Evolutionary conservation across 2,888 invertebrate species (phyloP).

Genomic region (Mythimna pallens): DNA sequence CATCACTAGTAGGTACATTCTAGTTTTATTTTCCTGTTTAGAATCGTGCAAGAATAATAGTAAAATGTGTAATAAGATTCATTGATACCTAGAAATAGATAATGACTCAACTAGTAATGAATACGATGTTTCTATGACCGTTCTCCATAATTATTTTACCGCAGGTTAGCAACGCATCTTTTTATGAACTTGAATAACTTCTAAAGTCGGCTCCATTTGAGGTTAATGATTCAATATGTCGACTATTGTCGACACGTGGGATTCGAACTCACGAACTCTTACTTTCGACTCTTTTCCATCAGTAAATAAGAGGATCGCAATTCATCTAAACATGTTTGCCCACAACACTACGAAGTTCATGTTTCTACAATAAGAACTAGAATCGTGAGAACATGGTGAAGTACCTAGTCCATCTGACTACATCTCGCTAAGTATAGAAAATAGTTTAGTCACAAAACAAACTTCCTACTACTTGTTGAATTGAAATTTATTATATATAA

Average conservation of each 20-base stretch:
- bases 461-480: conserved; percentile 1
- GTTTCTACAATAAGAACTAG: not conserved
- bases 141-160: not conserved
- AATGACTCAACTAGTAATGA: not conserved
- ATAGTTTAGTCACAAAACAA: not conserved
- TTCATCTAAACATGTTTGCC: not conserved
- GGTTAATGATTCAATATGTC: not conserved
- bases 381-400: not conserved
- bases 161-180: not conserved
- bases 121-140: conserved; percentile 8
- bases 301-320: not conserved
- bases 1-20: not conserved
- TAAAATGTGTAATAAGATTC: not conserved
- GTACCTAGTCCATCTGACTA: not conserved
- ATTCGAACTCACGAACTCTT: not conserved
- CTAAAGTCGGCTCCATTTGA: too few relatives aligned
- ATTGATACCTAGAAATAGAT: not conserved
- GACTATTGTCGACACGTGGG: not conserved
- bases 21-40: not conserved
- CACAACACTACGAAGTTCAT: not conserved
- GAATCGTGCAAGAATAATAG: not conserved
- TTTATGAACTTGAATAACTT: too few relatives aligned
- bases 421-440: not conserved
- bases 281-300: too few relatives aligned
- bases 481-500: not conserved